phyloP scores from a whole-genome alignment of 2,888 invertebrate genomes.

The Idaea aversata region DNA sequence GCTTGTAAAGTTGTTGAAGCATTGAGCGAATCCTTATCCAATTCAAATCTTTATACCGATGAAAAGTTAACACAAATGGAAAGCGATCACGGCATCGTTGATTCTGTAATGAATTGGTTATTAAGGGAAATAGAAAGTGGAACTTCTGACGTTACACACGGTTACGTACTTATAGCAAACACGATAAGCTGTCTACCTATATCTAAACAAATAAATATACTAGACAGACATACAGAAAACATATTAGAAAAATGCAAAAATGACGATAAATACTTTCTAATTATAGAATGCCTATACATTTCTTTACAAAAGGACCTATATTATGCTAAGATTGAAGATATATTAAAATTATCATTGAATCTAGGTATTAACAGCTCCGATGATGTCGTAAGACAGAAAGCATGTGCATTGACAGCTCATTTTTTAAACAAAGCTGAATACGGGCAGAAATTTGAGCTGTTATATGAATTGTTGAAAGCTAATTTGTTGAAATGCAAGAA shows the following conservation, averaged over 20 bases:
- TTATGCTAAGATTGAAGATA: constrained; percentile 49
- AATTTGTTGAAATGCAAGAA: constrained; percentile 42
- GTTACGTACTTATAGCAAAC: constrained; percentile 56
- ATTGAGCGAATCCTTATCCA: constrained; percentile 55
- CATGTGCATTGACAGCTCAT: constrained; percentile 77
- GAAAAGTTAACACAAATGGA: constrained; percentile 66
- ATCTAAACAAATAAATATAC: constrained; percentile 52
- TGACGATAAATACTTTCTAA: constrained; percentile 54
- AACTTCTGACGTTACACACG: constrained; percentile 47
- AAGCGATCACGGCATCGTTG: constrained; percentile 65
- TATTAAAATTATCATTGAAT: constrained; percentile 55
- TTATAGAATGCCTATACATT: constrained; percentile 76
- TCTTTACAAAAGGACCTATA: constrained; percentile 65
- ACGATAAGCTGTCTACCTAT: constrained; percentile 57
- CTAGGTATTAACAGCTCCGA: constrained; percentile 56
- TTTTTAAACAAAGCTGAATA: constrained; percentile 80
- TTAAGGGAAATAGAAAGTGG: constrained; percentile 47
- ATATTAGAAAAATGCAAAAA: constrained; percentile 49
- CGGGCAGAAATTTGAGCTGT: constrained; percentile 58
- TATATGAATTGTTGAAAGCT: constrained; percentile 58
- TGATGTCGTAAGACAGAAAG: constrained; percentile 55
- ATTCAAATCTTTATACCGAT: constrained; percentile 51
- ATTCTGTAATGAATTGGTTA: constrained; percentile 62
- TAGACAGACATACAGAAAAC: constrained; percentile 47
- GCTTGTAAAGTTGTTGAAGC: constrained; percentile 59